A percentile compares a stretch with the other conserved stretches of the same genome.
Conservation (phyloP, 1,140 invertebrate species). For the Proctacanthus coquilletti region DNA sequence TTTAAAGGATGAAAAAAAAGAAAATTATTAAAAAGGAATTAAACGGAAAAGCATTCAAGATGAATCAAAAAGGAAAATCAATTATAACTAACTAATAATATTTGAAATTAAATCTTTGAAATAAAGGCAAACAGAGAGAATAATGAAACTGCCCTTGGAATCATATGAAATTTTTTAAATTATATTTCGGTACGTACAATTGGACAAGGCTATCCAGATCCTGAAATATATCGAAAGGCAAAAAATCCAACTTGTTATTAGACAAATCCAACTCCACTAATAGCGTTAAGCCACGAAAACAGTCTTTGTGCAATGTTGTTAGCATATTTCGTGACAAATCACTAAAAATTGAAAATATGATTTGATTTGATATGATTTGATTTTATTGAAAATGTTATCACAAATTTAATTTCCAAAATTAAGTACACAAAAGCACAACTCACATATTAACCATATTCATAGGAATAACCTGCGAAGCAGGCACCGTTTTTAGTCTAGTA, state of each 20-base stretch:
- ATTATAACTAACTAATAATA: too few species aligned
- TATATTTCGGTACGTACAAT: constrained; percentile 36
- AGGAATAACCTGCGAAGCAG: constrained; percentile 49
- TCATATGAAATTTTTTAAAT: constrained; percentile 6
- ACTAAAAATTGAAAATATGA: constrained; percentile 33
- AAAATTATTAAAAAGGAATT: too few species aligned
- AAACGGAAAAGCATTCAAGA: too few species aligned
- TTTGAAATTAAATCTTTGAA: too few species aligned
- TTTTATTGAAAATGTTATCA: background rate
- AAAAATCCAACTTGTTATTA: constrained; percentile 59
- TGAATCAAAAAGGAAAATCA: too few species aligned
- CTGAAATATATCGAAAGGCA: constrained; percentile 57
- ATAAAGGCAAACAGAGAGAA: too few species aligned
- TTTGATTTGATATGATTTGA: constrained; percentile 1
- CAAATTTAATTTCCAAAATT: background rate
- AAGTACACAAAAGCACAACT: constrained; percentile 13
- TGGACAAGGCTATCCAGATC: constrained; percentile 52
- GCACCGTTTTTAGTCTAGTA: constrained; percentile 42
- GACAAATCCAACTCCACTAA: constrained; percentile 60
- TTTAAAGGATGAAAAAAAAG: too few species aligned
- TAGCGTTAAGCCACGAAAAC: constrained; percentile 49
- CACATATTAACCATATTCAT: constrained; percentile 51
- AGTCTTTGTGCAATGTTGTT: constrained; percentile 53
- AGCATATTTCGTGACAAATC: constrained; percentile 59
- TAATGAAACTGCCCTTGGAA: too few species aligned